Evolutionary conservation across 2,797 vertebrate species (phyloP).

Genomic region (Tarsius wallacei): DNA sequence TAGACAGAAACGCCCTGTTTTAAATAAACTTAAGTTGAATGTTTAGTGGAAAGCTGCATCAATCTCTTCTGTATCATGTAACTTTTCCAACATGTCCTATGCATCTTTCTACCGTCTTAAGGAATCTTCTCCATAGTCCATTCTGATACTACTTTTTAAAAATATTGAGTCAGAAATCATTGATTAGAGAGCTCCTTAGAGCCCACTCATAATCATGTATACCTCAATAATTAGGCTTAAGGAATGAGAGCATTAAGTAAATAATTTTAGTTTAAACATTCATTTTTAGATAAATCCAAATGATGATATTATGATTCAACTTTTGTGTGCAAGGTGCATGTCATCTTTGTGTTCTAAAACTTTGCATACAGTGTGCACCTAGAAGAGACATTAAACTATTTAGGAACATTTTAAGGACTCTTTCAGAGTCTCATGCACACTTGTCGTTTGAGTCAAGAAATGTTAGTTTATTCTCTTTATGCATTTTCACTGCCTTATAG

Average conservation of each 20-base stretch:
- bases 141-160: not conserved
- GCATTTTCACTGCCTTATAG: not conserved
- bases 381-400: not conserved
- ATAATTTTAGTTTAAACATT: conserved; percentile 46
- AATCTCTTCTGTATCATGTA: conserved; percentile 25
- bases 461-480: not conserved
- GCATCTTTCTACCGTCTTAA: conserved; percentile 24
- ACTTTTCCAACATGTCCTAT: not conserved
- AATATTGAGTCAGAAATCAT: conserved; percentile 44
- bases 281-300: conserved; percentile 17
- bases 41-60: conserved; percentile 2
- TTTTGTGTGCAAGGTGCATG: not conserved
- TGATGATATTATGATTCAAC: not conserved
- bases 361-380: not conserved
- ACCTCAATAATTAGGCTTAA: conserved; percentile 40
- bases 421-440: not conserved
- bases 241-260: not conserved
- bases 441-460: conserved; percentile 31
- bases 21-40: conserved; percentile 54
- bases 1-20: not conserved
- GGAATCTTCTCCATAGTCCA: not conserved
- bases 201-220: not conserved
- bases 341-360: not conserved
- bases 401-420: not conserved
- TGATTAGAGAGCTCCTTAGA: not conserved